phyloP scores from a whole-genome alignment of 1,140 invertebrate genomes.

The Oryctes rhinoceros region DNA sequence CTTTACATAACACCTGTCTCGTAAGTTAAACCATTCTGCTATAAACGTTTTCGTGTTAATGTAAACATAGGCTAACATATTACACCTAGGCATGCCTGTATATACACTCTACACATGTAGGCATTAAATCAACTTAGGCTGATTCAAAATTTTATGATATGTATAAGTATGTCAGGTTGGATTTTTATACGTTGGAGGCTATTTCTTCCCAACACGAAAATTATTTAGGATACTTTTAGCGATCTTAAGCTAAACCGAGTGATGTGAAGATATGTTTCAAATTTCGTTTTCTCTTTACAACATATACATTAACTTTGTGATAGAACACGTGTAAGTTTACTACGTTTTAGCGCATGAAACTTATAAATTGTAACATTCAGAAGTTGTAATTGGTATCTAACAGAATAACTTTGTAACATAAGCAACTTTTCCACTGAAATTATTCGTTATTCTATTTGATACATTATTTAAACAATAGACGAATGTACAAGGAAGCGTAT shows the following conservation, averaged over 20 bases:
- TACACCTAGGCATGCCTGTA: not conserved
- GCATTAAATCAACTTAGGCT: not conserved
- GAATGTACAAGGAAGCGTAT: too few relatives aligned
- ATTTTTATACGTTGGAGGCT: not conserved
- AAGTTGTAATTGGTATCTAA: too few relatives aligned
- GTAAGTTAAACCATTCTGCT: not conserved
- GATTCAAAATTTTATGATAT: not conserved
- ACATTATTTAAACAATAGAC: too few relatives aligned
- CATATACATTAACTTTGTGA: too few relatives aligned
- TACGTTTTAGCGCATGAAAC: not conserved
- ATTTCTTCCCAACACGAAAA: not conserved
- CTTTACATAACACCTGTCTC: constrained; percentile 6
- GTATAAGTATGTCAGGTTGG: not conserved
- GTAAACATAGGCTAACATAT: not conserved
- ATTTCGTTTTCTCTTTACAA: too few relatives aligned
- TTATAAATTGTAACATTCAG: too few relatives aligned
- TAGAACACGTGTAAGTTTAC: not conserved
- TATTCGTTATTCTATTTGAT: too few relatives aligned
- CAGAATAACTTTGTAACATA: too few relatives aligned
- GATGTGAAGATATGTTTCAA: too few relatives aligned
- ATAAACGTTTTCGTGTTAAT: not conserved
- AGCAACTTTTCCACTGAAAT: too few relatives aligned
- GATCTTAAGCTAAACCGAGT: too few relatives aligned
- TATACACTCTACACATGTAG: not conserved
- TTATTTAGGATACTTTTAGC: too few relatives aligned